A percentile compares a stretch with the other conserved stretches of the same genome.
Conservation (phyloP, 2,113 vertebrate species). For the Cololabis saira region DNA sequence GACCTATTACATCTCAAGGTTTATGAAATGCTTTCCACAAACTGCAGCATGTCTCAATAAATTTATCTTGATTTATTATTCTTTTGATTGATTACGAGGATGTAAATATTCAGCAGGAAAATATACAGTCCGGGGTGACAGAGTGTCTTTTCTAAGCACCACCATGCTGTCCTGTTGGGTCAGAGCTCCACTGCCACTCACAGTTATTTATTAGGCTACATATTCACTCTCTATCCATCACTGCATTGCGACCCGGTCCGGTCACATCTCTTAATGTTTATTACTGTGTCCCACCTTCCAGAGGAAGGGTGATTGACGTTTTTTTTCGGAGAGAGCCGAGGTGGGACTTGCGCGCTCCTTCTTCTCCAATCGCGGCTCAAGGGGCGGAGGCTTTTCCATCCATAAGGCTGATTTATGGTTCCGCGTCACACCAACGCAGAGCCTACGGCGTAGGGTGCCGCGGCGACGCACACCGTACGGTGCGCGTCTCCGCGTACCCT, state of each 20-base stretch:
- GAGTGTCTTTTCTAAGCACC: slow-evolving; percentile 65
- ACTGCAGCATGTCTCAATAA: slow-evolving; percentile 58
- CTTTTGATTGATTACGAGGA: slow-evolving; percentile 72
- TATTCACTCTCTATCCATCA: slow-evolving; percentile 84
- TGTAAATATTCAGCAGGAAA: slow-evolving; percentile 75
- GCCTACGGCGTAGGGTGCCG: too few relatives aligned
- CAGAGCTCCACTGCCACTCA: slow-evolving; percentile 76
- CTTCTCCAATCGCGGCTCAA: slow-evolving; percentile 77
- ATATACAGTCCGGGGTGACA: slow-evolving; percentile 71
- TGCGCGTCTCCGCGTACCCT: too few relatives aligned
- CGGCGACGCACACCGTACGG: too few relatives aligned
- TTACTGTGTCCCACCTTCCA: slow-evolving; percentile 80
- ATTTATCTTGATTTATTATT: slow-evolving; percentile 70
- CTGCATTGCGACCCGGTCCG: slow-evolving; percentile 77
- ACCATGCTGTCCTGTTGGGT: slow-evolving; percentile 66
- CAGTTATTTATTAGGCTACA: slow-evolving; percentile 83
- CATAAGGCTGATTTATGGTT: too few relatives aligned
- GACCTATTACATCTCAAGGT: slow-evolving; percentile 27
- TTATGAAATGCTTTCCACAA: slow-evolving; percentile 44
- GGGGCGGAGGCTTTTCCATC: slow-evolving; percentile 75
- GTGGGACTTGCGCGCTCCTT: slow-evolving; percentile 74
- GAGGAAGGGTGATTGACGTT: slow-evolving; percentile 80
- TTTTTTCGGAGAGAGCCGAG: slow-evolving; percentile 62
- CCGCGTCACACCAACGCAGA: too few relatives aligned
- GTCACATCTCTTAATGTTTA: slow-evolving; percentile 84